Percentiles rank a stretch among this genome's conserved stretches.
Evolutionary conservation across 1,140 invertebrate genomes (phyloP).

Genomic region (Pogonomyrmex californicus): DNA sequence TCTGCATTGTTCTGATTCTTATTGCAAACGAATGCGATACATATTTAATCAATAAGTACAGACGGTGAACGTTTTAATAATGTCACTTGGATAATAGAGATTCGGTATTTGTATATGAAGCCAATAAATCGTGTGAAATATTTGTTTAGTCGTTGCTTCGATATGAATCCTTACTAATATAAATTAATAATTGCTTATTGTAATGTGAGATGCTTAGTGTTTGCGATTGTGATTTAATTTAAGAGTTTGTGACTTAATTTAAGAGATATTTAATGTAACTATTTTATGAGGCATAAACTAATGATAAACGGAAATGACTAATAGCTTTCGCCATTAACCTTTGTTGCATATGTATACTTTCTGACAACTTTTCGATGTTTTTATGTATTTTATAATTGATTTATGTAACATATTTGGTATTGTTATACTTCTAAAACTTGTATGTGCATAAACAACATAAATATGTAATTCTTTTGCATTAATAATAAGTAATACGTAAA

Average conservation of each 20-base stretch:
- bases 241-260: too few relatives aligned
- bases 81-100: neutral
- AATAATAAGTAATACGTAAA: too few relatives aligned
- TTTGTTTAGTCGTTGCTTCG: neutral
- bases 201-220: neutral
- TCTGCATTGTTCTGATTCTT: neutral
- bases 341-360: too few relatives aligned
- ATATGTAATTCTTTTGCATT: too few relatives aligned
- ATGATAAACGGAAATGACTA: neutral
- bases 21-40: neutral
- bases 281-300: neutral
- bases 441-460: too few relatives aligned
- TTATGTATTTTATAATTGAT: too few relatives aligned
- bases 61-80: neutral
- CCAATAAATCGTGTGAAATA: neutral
- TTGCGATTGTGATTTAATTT: too few relatives aligned
- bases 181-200: neutral
- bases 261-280: neutral
- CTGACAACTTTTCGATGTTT: too few relatives aligned
- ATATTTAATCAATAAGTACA: constrained; percentile 8
- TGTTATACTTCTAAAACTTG: too few relatives aligned
- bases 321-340: neutral
- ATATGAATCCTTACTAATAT: neutral
- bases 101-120: neutral
- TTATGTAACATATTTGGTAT: too few relatives aligned